A percentile compares a stretch with the other conserved stretches of the same genome.
Conservation (phyloP, 2,888 invertebrate genomes). For the Alentia gelatinosa region DNA sequence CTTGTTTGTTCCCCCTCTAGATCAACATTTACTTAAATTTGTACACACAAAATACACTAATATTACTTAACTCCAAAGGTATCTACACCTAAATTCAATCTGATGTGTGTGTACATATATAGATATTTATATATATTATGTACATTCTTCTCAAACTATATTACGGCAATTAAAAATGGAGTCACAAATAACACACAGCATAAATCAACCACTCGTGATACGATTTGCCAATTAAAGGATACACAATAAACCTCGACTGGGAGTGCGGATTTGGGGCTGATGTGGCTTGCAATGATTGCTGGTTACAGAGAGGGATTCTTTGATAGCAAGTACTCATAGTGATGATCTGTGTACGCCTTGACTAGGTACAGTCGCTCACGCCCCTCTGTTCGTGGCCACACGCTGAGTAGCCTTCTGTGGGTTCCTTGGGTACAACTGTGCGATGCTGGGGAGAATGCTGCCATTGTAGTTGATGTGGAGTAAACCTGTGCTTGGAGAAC, state of each 20-base stretch:
- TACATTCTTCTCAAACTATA: slow-evolving; percentile 31
- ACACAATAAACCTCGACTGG: not conserved
- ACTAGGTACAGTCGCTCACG: not conserved
- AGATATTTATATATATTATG: not conserved
- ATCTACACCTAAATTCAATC: slow-evolving; percentile 31
- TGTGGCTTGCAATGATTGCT: not conserved
- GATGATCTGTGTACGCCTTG: slow-evolving; percentile 15
- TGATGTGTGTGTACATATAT: slow-evolving; percentile 4
- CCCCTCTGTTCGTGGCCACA: not conserved
- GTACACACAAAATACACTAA: slow-evolving; percentile 36
- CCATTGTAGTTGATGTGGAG: slow-evolving; percentile 3
- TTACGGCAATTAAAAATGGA: slow-evolving; percentile 42
- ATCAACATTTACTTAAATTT: not conserved
- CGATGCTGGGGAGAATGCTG: slow-evolving; percentile 39
- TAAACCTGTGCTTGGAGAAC: not conserved
- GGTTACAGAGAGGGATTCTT: not conserved
- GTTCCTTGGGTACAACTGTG: slow-evolving; percentile 33
- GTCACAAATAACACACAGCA: slow-evolving; percentile 45
- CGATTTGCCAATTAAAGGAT: slow-evolving; percentile 29
- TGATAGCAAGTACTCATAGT: not conserved
- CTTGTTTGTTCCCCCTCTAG: slow-evolving; percentile 6
- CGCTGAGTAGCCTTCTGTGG: not conserved
- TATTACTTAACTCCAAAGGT: slow-evolving; percentile 33
- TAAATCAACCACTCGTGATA: slow-evolving; percentile 41
- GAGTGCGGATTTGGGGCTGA: not conserved